Evolutionary conservation across 1,140 invertebrate genomes (phyloP).

Genomic region (Drosophila ananassae): DNA sequence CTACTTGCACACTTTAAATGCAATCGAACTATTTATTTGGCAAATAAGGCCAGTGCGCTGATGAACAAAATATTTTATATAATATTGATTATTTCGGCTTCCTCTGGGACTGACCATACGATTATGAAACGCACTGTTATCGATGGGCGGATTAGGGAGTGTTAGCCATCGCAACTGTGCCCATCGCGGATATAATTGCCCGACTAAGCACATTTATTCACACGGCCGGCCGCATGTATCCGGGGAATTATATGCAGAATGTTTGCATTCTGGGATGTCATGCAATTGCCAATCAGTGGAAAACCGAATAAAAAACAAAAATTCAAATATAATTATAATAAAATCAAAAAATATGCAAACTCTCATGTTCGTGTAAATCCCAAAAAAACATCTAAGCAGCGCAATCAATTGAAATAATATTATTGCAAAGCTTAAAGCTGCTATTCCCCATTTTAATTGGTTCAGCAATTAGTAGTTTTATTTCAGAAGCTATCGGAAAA

Average conservation of each 20-base stretch:
- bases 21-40: constrained; percentile 3
- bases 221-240: constrained; percentile 41
- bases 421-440: constrained; percentile 4
- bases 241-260: constrained; percentile 40
- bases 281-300: constrained; percentile 7
- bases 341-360: constrained; percentile 18
- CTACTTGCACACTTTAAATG: neutral
- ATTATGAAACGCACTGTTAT: constrained; percentile 2
- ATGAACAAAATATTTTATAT: neutral
- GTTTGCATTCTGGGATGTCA: constrained; percentile 22
- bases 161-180: constrained; percentile 8
- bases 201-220: constrained; percentile 48
- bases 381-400: constrained; percentile 34
- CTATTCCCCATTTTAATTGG: constrained; percentile 21
- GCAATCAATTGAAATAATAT: constrained; percentile 31
- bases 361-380: constrained; percentile 33
- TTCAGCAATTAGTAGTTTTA: constrained; percentile 55
- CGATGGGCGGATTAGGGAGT: constrained; percentile 7
- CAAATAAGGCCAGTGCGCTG: too few relatives aligned
- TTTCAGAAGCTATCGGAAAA: constrained; percentile 20
- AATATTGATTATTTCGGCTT: constrained; percentile 2
- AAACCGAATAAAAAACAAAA: constrained; percentile 27
- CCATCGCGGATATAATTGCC: constrained; percentile 30
- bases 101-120: neutral
- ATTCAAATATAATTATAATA: constrained; percentile 36